Percentiles rank a stretch among this genome's conserved stretches.
phyloP scores from a whole-genome alignment of 2,113 vertebrate genomes.

The Clarias batrachus region DNA sequence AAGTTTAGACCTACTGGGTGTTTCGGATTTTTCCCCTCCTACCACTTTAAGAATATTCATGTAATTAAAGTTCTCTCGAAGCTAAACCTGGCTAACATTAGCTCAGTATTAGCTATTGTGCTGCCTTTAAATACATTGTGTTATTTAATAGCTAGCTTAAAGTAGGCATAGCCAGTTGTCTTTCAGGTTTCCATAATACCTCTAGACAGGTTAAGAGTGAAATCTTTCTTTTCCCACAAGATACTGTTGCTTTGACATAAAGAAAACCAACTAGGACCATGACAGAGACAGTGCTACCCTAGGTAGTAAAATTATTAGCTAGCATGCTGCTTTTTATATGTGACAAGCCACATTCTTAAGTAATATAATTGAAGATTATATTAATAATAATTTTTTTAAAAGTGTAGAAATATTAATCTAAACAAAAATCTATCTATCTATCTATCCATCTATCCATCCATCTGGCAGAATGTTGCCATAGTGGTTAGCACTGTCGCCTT shows the following conservation, averaged over 20 bases:
- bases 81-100: neutral
- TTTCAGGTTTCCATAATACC: neutral
- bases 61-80: neutral
- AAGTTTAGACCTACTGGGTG: neutral
- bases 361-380: neutral
- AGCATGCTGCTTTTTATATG: neutral
- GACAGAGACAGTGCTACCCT: neutral
- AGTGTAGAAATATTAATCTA: neutral
- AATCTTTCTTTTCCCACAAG: neutral
- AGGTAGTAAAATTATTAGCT: neutral
- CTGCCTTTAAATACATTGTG: neutral
- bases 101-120: neutral
- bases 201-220: neutral
- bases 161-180: neutral
- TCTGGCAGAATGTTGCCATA: too few species aligned
- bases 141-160: neutral
- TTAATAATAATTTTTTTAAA: neutral
- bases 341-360: neutral
- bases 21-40: neutral
- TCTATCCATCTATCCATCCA: too few species aligned
- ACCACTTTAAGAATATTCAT: neutral
- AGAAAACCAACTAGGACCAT: neutral
- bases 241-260: neutral
- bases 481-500: too few species aligned
- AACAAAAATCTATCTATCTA: neutral